Evolutionary conservation across 2,888 invertebrate genomes (phyloP).

Genomic region (Eucera pruinosa): DNA sequence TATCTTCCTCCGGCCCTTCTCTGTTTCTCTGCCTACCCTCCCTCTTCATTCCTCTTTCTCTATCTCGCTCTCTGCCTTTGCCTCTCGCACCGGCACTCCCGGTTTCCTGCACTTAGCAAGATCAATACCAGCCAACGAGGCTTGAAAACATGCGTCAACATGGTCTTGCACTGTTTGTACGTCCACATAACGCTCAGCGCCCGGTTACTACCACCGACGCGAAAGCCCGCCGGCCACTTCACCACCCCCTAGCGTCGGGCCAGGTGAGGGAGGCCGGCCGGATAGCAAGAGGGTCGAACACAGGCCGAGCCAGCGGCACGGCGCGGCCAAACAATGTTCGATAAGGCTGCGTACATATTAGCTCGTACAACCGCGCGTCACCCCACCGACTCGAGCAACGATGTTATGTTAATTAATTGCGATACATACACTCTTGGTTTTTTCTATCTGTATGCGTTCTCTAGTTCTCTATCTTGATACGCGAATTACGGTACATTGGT

Average conservation of each 20-base stretch:
- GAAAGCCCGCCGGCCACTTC: conserved; percentile 71
- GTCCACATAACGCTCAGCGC: conserved; percentile 84
- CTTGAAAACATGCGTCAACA: conserved; percentile 88
- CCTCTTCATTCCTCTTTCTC: conserved; percentile 43
- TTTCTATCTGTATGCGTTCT: background rate
- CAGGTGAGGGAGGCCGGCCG: conserved; percentile 57
- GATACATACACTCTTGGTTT: conserved; percentile 10
- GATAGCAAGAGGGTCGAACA: conserved; percentile 59
- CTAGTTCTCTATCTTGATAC: background rate
- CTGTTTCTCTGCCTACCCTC: conserved; percentile 21
- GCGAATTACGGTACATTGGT: background rate
- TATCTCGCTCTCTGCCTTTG: conserved; percentile 69
- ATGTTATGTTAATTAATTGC: conserved; percentile 75
- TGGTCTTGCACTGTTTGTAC: conserved; percentile 85
- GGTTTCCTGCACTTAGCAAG: conserved; percentile 85
- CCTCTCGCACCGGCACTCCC: conserved; percentile 77
- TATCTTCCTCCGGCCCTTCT: conserved; percentile 22
- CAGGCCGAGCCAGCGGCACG: conserved; percentile 52
- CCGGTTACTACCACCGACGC: conserved; percentile 71
- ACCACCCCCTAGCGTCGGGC: conserved; percentile 61
- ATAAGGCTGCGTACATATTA: conserved; percentile 83
- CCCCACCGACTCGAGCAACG: conserved; percentile 63
- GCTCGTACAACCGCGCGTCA: conserved; percentile 74
- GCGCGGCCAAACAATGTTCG: conserved; percentile 82
- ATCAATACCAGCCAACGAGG: conserved; percentile 87